Conservation (phyloP, 2,888 invertebrate genomes). For the Rotaria macrura region DNA sequence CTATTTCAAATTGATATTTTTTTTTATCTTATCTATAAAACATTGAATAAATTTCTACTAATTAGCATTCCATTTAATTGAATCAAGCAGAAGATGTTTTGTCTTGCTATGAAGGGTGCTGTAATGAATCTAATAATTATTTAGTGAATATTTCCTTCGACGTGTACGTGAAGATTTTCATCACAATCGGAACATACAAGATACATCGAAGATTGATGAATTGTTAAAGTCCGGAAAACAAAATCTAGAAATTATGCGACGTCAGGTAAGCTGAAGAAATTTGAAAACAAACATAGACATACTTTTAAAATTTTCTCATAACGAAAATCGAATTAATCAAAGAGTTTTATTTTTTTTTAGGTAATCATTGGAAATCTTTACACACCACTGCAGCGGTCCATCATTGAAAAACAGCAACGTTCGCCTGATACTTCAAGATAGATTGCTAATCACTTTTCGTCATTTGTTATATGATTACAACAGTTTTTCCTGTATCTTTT, state of each 20-base stretch:
- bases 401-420: neutral
- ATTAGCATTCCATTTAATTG: too few species aligned
- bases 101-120: too few species aligned
- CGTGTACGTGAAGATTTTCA: constrained; percentile 7
- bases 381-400: neutral
- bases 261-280: neutral
- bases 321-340: too few species aligned
- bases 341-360: neutral
- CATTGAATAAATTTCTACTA: too few species aligned
- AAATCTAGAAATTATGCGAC: neutral
- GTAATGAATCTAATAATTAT: too few species aligned
- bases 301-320: neutral
- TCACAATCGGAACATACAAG: neutral
- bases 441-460: neutral
- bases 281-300: too few species aligned
- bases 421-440: neutral
- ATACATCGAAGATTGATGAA: neutral
- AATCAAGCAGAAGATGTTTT: too few species aligned
- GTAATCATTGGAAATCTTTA: neutral
- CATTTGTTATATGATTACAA: neutral
- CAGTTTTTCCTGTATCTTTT: neutral
- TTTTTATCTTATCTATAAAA: too few species aligned
- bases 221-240: neutral
- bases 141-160: constrained; percentile 18
- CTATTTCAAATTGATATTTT: too few species aligned